Conservation (phyloP, 2,888 invertebrate species). For the Acronicta leporina region DNA sequence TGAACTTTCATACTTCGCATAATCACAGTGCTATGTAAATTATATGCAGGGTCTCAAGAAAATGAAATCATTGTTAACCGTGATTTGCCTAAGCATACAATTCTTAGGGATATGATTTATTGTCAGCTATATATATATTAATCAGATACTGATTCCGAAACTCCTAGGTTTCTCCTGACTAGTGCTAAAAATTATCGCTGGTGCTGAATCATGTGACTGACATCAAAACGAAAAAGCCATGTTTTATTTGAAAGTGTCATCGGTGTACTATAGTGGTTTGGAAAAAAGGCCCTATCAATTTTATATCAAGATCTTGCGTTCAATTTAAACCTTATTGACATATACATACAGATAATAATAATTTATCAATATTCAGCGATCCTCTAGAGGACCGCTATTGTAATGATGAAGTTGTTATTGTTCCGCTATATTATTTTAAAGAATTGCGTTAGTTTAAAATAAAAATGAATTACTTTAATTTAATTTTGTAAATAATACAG, state of each 20-base stretch:
- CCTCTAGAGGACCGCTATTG: background rate
- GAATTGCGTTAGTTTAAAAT: conserved; percentile 10
- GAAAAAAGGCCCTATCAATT: too few species aligned
- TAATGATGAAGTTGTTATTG: background rate
- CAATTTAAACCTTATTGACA: too few species aligned
- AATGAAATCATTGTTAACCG: conserved; percentile 3
- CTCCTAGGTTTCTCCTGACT: too few species aligned
- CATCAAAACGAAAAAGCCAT: too few species aligned
- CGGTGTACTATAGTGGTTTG: too few species aligned
- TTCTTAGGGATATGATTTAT: conserved; percentile 27
- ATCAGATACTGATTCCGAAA: too few species aligned
- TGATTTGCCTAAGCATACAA: conserved; percentile 15
- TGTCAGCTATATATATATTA: background rate
- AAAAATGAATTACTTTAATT: background rate
- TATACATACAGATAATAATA: too few species aligned
- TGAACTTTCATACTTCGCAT: background rate
- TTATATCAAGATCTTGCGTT: too few species aligned
- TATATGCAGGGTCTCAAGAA: conserved; percentile 6
- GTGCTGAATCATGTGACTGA: too few species aligned
- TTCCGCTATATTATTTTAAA: conserved; percentile 14
- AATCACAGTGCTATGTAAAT: background rate
- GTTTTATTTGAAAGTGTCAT: conserved; percentile 16
- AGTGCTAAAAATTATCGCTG: too few species aligned
- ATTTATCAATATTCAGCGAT: too few species aligned
- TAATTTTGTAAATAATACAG: background rate